Evolutionary conservation across 2,888 invertebrate species (phyloP).

Genomic region (Crematogaster levior): DNA sequence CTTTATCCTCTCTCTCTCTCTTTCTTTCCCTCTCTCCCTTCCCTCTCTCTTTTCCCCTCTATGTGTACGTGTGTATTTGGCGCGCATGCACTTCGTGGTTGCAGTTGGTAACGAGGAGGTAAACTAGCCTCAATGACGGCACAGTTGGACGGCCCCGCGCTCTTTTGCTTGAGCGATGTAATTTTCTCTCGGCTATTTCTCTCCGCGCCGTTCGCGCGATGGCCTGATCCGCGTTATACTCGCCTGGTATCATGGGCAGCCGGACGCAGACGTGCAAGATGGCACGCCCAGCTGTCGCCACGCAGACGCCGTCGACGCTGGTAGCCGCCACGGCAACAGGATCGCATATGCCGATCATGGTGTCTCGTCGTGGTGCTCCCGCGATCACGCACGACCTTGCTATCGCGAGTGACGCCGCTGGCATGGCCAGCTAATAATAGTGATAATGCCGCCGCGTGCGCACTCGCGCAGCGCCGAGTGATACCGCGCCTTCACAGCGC

Average conservation of each 20-base stretch:
- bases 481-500: slow-evolving; percentile 39
- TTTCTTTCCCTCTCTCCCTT: background rate
- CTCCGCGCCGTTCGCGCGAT: background rate
- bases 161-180: slow-evolving; percentile 5
- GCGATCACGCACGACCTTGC: slow-evolving; percentile 21
- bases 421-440: slow-evolving; percentile 56
- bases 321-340: slow-evolving; percentile 72
- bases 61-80: background rate
- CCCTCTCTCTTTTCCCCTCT: background rate
- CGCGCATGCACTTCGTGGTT: slow-evolving; percentile 32
- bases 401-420: slow-evolving; percentile 4
- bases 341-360: slow-evolving; percentile 68
- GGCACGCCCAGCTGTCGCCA: slow-evolving; percentile 79
- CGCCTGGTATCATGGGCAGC: slow-evolving; percentile 81
- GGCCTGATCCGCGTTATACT: slow-evolving; percentile 66
- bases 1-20: background rate
- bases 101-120: slow-evolving; percentile 45
- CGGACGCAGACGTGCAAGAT: slow-evolving; percentile 85
- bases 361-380: background rate
- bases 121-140: slow-evolving; percentile 28
- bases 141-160: slow-evolving; percentile 34
- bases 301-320: slow-evolving; percentile 77
- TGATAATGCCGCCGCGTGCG: slow-evolving; percentile 60
- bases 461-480: slow-evolving; percentile 48
- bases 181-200: slow-evolving; percentile 18